Conservation (phyloP, 2,797 vertebrate genomes). For the Sorex maritimensis region DNA sequence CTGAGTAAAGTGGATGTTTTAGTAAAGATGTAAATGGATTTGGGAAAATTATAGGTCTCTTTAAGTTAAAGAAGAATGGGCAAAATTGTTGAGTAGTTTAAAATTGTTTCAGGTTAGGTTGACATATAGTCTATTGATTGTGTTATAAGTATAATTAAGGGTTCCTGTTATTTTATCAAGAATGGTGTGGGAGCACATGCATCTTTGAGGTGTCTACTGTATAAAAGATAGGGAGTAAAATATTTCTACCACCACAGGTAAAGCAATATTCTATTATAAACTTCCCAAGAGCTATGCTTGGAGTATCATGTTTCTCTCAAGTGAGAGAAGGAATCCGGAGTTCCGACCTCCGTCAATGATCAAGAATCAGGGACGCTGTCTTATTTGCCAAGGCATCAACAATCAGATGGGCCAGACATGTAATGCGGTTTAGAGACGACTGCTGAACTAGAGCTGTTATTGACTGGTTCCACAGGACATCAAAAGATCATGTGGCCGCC, state of each 20-base stretch:
- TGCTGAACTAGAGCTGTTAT: no score
- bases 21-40: conserved; percentile 42
- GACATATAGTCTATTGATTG: background rate
- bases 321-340: no score
- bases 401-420: no score
- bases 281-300: background rate
- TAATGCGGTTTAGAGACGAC: no score
- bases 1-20: conserved; percentile 57
- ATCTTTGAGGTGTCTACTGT: background rate
- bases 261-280: conserved; percentile 53
- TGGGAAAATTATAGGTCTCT: conserved; percentile 52
- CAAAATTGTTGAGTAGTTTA: conserved; percentile 48
- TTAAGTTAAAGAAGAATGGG: background rate
- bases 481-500: no score
- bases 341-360: no score
- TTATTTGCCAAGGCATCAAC: no score
- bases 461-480: no score
- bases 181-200: background rate
- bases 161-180: conserved; percentile 24
- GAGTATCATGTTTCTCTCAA: no score
- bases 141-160: background rate
- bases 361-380: no score
- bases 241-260: conserved; percentile 6
- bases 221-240: conserved; percentile 27
- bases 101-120: background rate